Evolutionary conservation across 1,140 invertebrate species (phyloP), one percentile per base, ranked within the genome.

Genomic region (Drosophila santomea): DNA sequence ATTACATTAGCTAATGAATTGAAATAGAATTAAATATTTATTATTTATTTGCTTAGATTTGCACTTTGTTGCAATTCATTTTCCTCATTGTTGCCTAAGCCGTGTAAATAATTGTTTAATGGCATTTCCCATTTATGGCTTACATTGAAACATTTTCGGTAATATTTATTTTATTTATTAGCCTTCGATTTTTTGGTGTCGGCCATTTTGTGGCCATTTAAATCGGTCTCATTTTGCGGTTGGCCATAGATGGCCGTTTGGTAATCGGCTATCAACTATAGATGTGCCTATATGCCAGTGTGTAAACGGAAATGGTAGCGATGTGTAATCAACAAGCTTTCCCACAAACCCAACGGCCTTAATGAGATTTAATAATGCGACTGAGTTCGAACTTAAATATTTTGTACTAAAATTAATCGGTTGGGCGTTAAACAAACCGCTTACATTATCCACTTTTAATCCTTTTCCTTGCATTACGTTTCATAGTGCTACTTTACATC

Each of bases 1-100:
- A 84, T 84, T 84, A 67, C 77, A 84, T 84, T 85, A 85, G 76
- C 76, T 84, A 84, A 84, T 85, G 81, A 84, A 85, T 84, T 84
- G 67, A 80, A 84, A 84, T 61, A 68, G 66, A 77, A 79, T 79
- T 76, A 72, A 80, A 84, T 80, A 84, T 79, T 84, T 77, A 77
- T 74, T 63, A 77, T 81, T 73, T 67, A 83, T 81, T 80, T 64
- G 45, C 60, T 78, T 54, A 54, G 54, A 78, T 78, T 78, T 74
- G 63, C 58, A 61, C 75, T 77, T 68, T 68, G 54, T 76, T 68
- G 56, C 73, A 35, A 68, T 75, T 76, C 55, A 61, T 71, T 75
- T 74, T 56, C 28, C 38, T 56, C 45, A 54, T 48, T 79, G 64
- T 52, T 64, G 41, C 51, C 62, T 59, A 54, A 39, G 48, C 44